These are phyloP conservation scores for honey bee (Apis mellifera) DNA, from an alignment of 1,140 invertebrate genomes.

Conservation along the genomic window Amel_HAv3.1 CM009941.2:8942001-8942500, in stretches of 20 bases:
- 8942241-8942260: neutral
- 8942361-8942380: slow-evolving; percentile 45
- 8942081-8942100: neutral
- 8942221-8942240: slow-evolving; percentile 1
- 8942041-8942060: neutral
- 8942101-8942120: neutral
- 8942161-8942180: slow-evolving; percentile 29
- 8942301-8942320: slow-evolving; percentile 41
- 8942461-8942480: slow-evolving; percentile 67
- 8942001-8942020: slow-evolving; percentile 26
- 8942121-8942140: neutral
- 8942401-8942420: slow-evolving; percentile 77
- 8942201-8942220: neutral
- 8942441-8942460: slow-evolving; percentile 68
- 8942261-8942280: neutral
- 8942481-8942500: slow-evolving; percentile 50
- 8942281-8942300: neutral
- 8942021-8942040: neutral
- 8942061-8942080: neutral
- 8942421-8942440: slow-evolving; percentile 74
- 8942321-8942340: slow-evolving; percentile 14
- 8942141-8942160: neutral
- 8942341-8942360: slow-evolving; percentile 27
- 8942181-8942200: slow-evolving; percentile 35
- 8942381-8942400: slow-evolving; percentile 72